Conservation (phyloP, 2,888 invertebrate species). For the Nomada ferruginata region DNA sequence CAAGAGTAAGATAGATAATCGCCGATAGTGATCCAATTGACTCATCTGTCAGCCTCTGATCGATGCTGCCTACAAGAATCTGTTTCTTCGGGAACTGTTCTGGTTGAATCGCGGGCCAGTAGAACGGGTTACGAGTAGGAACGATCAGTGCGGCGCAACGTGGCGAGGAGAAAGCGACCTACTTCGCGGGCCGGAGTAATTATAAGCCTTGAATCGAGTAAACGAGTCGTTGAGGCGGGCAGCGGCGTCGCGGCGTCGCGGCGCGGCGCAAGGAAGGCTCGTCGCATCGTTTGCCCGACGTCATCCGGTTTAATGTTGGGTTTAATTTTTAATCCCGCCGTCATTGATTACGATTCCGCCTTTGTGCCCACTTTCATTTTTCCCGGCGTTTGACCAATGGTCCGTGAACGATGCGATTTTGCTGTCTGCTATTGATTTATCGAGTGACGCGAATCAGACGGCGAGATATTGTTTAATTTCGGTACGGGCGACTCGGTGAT, state of each 20-base stretch:
- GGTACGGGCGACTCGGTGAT: neutral
- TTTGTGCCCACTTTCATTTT: neutral
- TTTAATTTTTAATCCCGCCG: conserved; percentile 30
- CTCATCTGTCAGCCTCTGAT: neutral
- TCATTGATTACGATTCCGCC: neutral
- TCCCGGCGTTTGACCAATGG: conserved; percentile 6
- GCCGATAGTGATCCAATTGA: conserved; percentile 7
- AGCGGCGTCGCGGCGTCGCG: conserved; percentile 44
- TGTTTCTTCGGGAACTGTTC: conserved; percentile 4
- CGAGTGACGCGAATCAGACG: conserved; percentile 5
- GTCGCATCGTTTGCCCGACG: conserved; percentile 4
- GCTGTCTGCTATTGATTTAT: conserved; percentile 32
- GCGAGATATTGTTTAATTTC: conserved; percentile 16
- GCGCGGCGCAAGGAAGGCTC: conserved; percentile 19
- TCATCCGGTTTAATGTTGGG: conserved; percentile 35
- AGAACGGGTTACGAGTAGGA: conserved; percentile 30
- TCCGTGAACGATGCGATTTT: conserved; percentile 21
- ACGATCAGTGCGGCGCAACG: conserved; percentile 68
- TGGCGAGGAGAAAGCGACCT: conserved; percentile 83
- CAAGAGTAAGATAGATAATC: neutral
- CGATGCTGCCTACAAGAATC: neutral
- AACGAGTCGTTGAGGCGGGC: conserved; percentile 76
- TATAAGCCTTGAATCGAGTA: conserved; percentile 82
- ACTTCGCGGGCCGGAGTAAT: conserved; percentile 81
- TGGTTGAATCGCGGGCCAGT: conserved; percentile 43